Evolutionary conservation across 2,888 invertebrate species (phyloP).

Genomic region (Tetranychus piercei): DNA sequence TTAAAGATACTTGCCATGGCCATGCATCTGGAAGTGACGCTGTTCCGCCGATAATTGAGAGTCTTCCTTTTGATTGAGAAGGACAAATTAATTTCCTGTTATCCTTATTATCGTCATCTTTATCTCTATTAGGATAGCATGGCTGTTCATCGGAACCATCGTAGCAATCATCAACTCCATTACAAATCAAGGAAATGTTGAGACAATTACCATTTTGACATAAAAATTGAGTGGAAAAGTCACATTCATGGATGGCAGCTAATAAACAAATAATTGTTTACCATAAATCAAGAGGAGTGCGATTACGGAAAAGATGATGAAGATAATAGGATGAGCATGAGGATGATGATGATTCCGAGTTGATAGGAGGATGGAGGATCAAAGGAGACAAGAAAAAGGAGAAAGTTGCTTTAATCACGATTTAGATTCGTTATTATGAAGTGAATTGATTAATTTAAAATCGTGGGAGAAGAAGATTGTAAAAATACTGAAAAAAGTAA

Average conservation of each 20-base stretch:
- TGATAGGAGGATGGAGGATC: neutral
- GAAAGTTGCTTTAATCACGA: neutral
- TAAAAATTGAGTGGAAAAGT: neutral
- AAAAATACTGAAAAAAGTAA: neutral
- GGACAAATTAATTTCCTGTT: neutral
- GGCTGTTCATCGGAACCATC: neutral
- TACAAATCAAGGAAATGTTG: neutral
- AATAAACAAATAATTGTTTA: no score
- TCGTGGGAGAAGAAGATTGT: neutral
- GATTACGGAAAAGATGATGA: neutral
- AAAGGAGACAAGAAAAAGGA: neutral
- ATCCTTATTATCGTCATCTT: neutral
- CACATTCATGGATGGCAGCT: no score
- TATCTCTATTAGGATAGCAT: neutral
- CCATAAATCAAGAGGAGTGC: no score
- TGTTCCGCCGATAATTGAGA: conserved; percentile 24
- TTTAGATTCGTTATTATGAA: neutral
- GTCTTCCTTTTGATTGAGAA: neutral
- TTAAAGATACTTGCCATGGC: conserved; percentile 26
- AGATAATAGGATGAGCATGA: neutral
- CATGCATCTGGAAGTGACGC: conserved; percentile 22
- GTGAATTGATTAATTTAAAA: neutral
- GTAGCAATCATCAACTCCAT: neutral
- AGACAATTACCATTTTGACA: neutral
- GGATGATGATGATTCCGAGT: neutral